Conservation (phyloP, 2,888 invertebrate genomes). For the Temnothorax ravouxi region DNA sequence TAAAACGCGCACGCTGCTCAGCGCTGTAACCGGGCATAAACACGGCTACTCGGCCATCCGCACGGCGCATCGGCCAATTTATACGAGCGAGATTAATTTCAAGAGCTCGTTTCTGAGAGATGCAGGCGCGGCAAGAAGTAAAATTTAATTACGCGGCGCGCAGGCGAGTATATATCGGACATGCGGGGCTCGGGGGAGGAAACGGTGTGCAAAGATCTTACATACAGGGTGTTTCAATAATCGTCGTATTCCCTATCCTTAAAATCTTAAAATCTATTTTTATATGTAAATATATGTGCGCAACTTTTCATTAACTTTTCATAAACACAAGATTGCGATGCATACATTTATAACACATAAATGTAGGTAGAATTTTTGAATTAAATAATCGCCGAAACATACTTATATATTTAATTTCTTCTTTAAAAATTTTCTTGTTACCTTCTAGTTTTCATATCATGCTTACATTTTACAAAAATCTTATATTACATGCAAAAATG, state of each 20-base stretch:
- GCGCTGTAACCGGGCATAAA: slow-evolving; percentile 41
- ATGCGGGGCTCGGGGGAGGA: neutral
- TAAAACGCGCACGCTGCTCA: slow-evolving; percentile 13
- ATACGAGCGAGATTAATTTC: slow-evolving; percentile 72
- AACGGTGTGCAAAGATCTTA: slow-evolving; percentile 18
- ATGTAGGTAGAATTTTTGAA: neutral
- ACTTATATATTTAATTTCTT: neutral
- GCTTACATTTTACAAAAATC: neutral
- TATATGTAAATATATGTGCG: too few species aligned
- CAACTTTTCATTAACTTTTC: neutral
- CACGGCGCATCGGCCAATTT: slow-evolving; percentile 65
- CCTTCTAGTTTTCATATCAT: neutral
- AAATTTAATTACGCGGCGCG: slow-evolving; percentile 73
- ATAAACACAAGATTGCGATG: neutral
- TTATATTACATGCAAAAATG: neutral
- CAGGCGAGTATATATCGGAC: slow-evolving; percentile 41
- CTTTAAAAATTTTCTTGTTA: neutral
- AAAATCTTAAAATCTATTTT: neutral
- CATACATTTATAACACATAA: neutral
- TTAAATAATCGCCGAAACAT: neutral
- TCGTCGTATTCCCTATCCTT: neutral
- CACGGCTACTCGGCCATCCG: slow-evolving; percentile 52
- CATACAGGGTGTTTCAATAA: slow-evolving; percentile 16
- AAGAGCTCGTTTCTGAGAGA: slow-evolving; percentile 67
- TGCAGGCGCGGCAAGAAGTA: slow-evolving; percentile 61